These are phyloP conservation scores for Apteryx mantelli DNA, from an alignment of 2,113 vertebrate genomes.

Conservation along the genomic window DNA sequence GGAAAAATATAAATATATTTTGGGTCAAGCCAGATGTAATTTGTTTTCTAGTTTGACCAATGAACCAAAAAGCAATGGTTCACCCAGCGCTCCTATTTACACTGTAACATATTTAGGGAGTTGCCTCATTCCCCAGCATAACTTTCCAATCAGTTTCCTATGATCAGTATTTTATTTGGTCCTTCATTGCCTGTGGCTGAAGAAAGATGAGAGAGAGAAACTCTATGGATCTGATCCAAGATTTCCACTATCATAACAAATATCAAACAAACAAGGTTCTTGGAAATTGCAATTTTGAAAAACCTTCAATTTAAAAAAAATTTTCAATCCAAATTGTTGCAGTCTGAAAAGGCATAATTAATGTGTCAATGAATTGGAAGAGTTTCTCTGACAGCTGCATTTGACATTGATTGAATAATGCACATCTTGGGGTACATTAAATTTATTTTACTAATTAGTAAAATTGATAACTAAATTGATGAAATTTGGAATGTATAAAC, in stretches of 20 bases:
- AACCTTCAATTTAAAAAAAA: neutral
- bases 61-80: neutral
- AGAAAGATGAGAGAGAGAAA: neutral
- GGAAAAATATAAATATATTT: neutral
- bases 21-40: neutral
- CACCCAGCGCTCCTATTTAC: neutral
- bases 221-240: accelerated
- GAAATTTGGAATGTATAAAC: neutral
- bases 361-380: neutral
- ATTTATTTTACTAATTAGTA: conserved; percentile 32
- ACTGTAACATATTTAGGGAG: neutral
- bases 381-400: neutral
- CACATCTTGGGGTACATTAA: neutral
- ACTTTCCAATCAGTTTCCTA: neutral
- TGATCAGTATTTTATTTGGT: neutral
- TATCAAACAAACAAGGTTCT: neutral
- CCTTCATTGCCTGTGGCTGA: neutral
- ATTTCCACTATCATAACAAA: neutral
- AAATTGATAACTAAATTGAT: conserved; percentile 5
- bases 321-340: neutral
- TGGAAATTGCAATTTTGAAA: neutral
- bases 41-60: neutral
- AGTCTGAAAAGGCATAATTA: neutral
- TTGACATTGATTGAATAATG: conserved; percentile 4
- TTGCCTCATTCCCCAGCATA: neutral